A percentile compares a stretch with the other conserved stretches of the same genome.
Evolutionary conservation across 2,113 vertebrate genomes (phyloP).

Genomic region (Cryptotis parvus): DNA sequence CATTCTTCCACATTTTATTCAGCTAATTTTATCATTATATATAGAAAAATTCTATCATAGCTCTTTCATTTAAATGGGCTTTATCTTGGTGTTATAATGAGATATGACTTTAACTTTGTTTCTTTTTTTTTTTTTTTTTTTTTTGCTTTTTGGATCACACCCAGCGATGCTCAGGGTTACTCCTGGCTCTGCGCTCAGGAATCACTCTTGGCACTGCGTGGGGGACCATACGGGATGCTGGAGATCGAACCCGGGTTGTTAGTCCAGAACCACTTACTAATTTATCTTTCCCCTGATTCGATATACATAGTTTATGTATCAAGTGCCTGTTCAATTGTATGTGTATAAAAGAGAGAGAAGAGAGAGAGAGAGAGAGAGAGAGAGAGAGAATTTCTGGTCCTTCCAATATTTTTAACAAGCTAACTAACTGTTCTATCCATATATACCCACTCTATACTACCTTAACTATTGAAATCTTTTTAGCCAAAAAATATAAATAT

Average conservation of each 20-base stretch:
- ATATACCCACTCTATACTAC: neutral
- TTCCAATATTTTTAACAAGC: constrained; percentile 18
- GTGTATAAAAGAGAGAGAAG: too few relatives aligned
- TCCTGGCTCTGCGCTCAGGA: too few relatives aligned
- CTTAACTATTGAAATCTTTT: constrained; percentile 40
- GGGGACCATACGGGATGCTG: too few relatives aligned
- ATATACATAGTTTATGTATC: constrained; percentile 2
- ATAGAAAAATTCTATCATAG: constrained; percentile 9
- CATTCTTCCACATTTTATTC: constrained; percentile 33
- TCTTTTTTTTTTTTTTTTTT: too few relatives aligned
- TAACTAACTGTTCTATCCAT: neutral
- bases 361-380: too few relatives aligned
- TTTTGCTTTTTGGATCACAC: too few relatives aligned
- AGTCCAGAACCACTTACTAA: constrained; percentile 9
- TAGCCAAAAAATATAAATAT: too few relatives aligned
- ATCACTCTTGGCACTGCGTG: too few relatives aligned
- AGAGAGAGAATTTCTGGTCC: neutral
- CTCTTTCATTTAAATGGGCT: neutral
- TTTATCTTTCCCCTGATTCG: neutral
- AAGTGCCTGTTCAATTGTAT: neutral
- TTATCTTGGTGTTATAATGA: neutral
- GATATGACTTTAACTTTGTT: neutral
- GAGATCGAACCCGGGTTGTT: too few relatives aligned
- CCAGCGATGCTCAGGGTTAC: too few relatives aligned
- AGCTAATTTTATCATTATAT: constrained; percentile 28